These are phyloP conservation scores for Cetoscarus ocellatus DNA, from an alignment of 2,797 vertebrate genomes.

Conservation along the genomic window DNA sequence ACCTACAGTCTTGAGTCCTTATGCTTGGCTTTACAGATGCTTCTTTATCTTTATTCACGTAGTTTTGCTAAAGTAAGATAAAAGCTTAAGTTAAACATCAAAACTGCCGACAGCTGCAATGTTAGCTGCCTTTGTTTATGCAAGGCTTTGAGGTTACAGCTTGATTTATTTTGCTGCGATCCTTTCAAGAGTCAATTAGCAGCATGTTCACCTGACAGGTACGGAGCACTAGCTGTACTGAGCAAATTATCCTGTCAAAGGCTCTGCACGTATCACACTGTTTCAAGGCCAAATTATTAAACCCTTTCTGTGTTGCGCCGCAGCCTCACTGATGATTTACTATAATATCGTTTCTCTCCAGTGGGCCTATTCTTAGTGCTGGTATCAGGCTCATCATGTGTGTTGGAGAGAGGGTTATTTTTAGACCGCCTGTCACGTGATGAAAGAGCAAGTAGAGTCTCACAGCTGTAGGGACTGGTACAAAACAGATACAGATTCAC, in stretches of 20 bases:
- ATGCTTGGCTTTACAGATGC: not conserved
- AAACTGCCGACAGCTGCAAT: not conserved
- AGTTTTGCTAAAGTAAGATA: not conserved
- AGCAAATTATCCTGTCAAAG: constrained; percentile 52
- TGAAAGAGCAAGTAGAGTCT: constrained; percentile 49
- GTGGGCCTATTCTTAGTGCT: constrained; percentile 66
- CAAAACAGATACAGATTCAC: constrained; percentile 40
- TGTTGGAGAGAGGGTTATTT: constrained; percentile 72
- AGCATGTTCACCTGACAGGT: constrained; percentile 37
- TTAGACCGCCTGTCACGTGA: constrained; percentile 71
- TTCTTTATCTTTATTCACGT: not conserved
- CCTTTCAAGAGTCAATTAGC: constrained; percentile 49
- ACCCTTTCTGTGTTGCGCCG: constrained; percentile 14
- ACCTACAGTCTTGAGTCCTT: not conserved
- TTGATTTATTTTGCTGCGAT: constrained; percentile 26
- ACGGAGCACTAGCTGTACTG: constrained; percentile 17
- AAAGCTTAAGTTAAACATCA: not conserved
- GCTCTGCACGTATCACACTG: constrained; percentile 28
- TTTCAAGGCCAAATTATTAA: constrained; percentile 51
- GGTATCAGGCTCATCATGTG: constrained; percentile 67
- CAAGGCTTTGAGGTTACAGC: constrained; percentile 16
- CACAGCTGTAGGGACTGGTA: constrained; percentile 62
- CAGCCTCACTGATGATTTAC: constrained; percentile 58
- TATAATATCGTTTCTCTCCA: constrained; percentile 50
- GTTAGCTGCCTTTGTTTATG: constrained; percentile 14